Percentiles rank a stretch among this genome's conserved stretches.
These are phyloP conservation scores for Psophia crepitans DNA, from an alignment of 2,113 vertebrate genomes.

Conservation along the genomic window DNA sequence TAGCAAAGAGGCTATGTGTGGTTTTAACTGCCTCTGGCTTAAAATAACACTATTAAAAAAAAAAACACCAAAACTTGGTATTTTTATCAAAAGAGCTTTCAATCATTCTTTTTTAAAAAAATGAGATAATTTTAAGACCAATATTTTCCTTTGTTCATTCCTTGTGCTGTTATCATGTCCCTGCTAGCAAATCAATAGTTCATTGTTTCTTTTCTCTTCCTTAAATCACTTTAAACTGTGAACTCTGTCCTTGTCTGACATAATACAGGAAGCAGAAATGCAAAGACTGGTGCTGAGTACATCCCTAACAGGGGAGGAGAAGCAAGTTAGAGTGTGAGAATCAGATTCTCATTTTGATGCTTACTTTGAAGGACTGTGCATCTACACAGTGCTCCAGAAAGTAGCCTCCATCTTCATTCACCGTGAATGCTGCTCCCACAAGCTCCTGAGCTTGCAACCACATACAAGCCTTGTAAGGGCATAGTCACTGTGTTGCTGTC, in stretches of 20 bases:
- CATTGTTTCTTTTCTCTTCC: not conserved
- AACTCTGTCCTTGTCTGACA: not conserved
- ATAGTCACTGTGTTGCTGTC: not conserved
- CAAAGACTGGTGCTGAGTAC: not conserved
- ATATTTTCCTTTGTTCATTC: not conserved
- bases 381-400: not conserved
- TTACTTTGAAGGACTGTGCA: not conserved
- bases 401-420: not conserved
- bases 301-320: not conserved
- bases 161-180: not conserved
- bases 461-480: not conserved
- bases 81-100: not conserved
- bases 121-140: not conserved
- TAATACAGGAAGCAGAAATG: not conserved
- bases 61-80: fast-evolving
- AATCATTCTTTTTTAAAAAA: not conserved
- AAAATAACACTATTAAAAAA: not conserved
- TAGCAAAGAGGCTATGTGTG: not conserved
- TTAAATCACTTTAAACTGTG: not conserved
- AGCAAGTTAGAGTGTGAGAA: not conserved
- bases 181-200: not conserved
- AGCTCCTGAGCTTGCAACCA: not conserved
- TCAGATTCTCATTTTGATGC: not conserved
- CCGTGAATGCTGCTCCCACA: not conserved
- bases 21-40: not conserved